A percentile compares a stretch with the other conserved stretches of the same genome.
phyloP scores from a whole-genome alignment of 2,888 invertebrate species.

The Clivina fossor region DNA sequence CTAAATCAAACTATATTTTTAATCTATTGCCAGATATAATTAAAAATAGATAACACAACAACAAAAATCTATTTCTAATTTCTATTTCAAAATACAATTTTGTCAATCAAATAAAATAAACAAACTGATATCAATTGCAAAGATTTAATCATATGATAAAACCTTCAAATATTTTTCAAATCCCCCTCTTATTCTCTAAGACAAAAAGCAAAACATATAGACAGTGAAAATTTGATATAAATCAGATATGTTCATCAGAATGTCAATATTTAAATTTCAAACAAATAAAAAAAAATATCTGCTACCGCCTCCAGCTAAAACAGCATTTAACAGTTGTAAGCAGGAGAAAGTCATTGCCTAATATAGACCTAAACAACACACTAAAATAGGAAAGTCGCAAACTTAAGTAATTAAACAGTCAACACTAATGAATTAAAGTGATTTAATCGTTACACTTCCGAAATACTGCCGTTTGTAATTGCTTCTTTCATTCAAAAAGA shows the following conservation, averaged over 20 bases:
- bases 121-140: not conserved
- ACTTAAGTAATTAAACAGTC: slow-evolving; percentile 9
- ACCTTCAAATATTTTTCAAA: no score
- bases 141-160: no score
- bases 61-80: not conserved
- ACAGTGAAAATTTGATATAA: slow-evolving; percentile 18
- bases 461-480: no score
- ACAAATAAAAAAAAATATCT: not conserved
- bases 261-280: slow-evolving; percentile 29
- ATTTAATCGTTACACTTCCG: slow-evolving; percentile 17
- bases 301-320: not conserved
- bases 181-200: no score
- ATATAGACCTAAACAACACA: not conserved
- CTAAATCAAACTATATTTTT: no score
- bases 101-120: slow-evolving; percentile 1
- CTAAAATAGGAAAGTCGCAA: slow-evolving; percentile 14
- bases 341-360: slow-evolving; percentile 9
- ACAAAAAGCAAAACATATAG: slow-evolving; percentile 4
- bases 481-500: no score
- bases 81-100: slow-evolving; percentile 2
- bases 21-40: no score
- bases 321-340: no score
- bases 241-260: slow-evolving; percentile 20
- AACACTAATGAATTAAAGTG: slow-evolving; percentile 7
- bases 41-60: no score